Evolutionary conservation across 2,797 vertebrate species (phyloP), one percentile per base, ranked within the genome.

Genomic region (Australoheros facetus): DNA sequence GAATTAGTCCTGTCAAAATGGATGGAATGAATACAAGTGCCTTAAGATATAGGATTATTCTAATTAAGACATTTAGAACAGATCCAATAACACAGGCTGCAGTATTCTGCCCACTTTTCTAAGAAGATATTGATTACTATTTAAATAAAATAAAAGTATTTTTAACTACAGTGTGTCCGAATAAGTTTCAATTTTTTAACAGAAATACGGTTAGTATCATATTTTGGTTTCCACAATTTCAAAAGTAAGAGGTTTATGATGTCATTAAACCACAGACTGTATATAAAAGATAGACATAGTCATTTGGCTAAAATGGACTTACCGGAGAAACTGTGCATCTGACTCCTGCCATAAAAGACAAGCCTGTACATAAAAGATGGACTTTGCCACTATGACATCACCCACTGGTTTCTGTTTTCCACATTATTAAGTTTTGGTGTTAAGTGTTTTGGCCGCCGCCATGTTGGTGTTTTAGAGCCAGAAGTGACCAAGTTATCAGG

Each of bases 71-170:
- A 30, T n/a, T 51, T 69, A 69, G 62, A 51, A 51, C 26, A 69
- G 7, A 26, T 30, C 48, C 21, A 11, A 10, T 14, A 45, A 1
- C 39, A 45, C 0, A 28, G 19, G 45, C 10, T 69, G 48, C 6
- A 51, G 17, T 19, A 8, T 19, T 51, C 48, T 51, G 17, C 26
- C 17, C 19, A 8, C 64, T 51, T 51, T 30, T 69, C 17, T 69
- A 30, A 51, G 23, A 48, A 48, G 26, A 45, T 5, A 45, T 19
- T 19, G 26, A 30, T 51, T 51, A 51, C 64, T 13, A 30, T 39
- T 26, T 21, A 7, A 72, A 72, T 23, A 23, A 72, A n/a, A 59
- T 37, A 53, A 66, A 66, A 0, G 4, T 7, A 5, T 30, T 39
- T 19, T 37, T 58, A 11, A 56, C n/a, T 21, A 48, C 13, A 28